Conservation (phyloP, 1,140 invertebrate species). For the Heliconius hermathena region DNA sequence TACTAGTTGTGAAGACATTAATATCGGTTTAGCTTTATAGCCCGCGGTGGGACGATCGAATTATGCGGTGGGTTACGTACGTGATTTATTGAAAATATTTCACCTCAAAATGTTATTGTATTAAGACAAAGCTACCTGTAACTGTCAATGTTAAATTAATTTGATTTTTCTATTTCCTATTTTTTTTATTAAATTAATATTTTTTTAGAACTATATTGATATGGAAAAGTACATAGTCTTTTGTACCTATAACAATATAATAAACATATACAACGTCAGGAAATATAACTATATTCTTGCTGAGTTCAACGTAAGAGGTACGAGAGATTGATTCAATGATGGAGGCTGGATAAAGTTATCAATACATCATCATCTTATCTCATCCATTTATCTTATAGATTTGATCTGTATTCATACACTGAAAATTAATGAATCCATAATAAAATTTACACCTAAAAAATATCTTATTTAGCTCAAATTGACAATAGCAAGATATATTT, state of each 20-base stretch:
- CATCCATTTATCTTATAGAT: conserved; percentile 34
- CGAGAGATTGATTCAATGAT: conserved; percentile 19
- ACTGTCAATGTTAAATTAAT: background rate
- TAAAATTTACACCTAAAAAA: background rate
- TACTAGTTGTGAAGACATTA: conserved; percentile 41
- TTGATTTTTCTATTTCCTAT: too few species aligned
- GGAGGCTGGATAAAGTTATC: conserved; percentile 32
- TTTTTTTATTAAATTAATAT: too few species aligned
- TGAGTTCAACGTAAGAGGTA: conserved; percentile 2
- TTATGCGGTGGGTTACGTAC: conserved; percentile 24
- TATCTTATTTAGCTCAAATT: background rate
- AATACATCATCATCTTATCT: conserved; percentile 29
- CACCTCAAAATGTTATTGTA: background rate
- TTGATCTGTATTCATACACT: conserved; percentile 22
- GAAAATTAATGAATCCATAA: conserved; percentile 15
- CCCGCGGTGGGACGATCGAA: conserved; percentile 27
- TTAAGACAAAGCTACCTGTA: background rate
- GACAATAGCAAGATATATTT: conserved; percentile 9
- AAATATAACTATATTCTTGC: background rate
- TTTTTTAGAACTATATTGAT: too few species aligned
- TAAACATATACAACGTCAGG: too few species aligned
- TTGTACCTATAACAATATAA: background rate
- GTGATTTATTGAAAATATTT: conserved; percentile 27
- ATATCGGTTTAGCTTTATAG: conserved; percentile 33
- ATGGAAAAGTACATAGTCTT: too few species aligned